phyloP scores from a whole-genome alignment of 2,797 vertebrate species.

The Sebastes minor region DNA sequence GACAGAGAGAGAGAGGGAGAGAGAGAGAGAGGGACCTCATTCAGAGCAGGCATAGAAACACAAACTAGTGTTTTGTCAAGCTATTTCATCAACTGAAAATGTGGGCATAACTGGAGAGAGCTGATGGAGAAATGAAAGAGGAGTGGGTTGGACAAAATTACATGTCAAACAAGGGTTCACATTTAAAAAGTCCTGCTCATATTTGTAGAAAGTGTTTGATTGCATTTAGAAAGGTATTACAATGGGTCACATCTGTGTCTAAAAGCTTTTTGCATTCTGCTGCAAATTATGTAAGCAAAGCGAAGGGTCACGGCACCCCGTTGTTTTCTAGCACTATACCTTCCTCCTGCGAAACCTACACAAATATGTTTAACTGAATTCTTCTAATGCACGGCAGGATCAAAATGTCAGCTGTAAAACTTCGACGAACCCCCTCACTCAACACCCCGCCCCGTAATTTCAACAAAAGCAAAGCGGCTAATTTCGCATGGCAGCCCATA shows the following conservation, averaged over 20 bases:
- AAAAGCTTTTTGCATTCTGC: slow-evolving; percentile 88
- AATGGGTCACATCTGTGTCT: slow-evolving; percentile 88
- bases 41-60: slow-evolving; percentile 63
- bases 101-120: slow-evolving; percentile 75
- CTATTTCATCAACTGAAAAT: slow-evolving; percentile 80
- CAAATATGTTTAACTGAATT: slow-evolving; percentile 82
- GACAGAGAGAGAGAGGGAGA: neutral
- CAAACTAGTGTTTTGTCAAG: slow-evolving; percentile 80
- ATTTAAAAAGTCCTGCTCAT: slow-evolving; percentile 85
- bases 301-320: slow-evolving; percentile 82
- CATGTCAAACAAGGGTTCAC: slow-evolving; percentile 87
- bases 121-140: slow-evolving; percentile 82
- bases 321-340: slow-evolving; percentile 79
- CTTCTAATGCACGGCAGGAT: slow-evolving; percentile 81
- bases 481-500: slow-evolving; percentile 72
- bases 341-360: slow-evolving; percentile 81
- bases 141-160: slow-evolving; percentile 89
- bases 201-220: slow-evolving; percentile 88
- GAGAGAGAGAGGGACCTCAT: slow-evolving; percentile 30
- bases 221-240: slow-evolving; percentile 89
- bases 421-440: slow-evolving; percentile 73
- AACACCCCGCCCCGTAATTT: slow-evolving; percentile 66
- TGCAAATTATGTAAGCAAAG: slow-evolving; percentile 87
- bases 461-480: slow-evolving; percentile 70
- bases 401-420: slow-evolving; percentile 78